A percentile compares a stretch with the other conserved stretches of the same genome.
Evolutionary conservation across 2,797 vertebrate species (phyloP).

Genomic region (Spheniscus humboldti): DNA sequence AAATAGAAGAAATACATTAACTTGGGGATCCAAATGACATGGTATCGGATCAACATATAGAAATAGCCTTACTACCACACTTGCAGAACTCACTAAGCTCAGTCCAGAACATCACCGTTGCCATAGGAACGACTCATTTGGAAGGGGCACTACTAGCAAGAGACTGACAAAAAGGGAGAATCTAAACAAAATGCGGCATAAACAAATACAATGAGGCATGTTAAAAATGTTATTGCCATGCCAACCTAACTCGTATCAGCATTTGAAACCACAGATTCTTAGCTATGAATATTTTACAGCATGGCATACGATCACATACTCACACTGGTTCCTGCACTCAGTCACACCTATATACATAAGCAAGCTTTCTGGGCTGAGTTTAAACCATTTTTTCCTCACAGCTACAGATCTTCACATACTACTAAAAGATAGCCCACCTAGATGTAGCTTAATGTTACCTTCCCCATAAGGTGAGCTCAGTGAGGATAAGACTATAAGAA

Average conservation of each 20-base stretch:
- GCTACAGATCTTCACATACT: background rate
- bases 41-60: background rate
- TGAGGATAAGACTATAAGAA: background rate
- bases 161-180: background rate
- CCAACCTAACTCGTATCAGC: accelerated
- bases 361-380: background rate
- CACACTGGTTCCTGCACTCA: background rate
- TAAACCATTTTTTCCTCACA: background rate
- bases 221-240: background rate
- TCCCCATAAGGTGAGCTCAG: background rate
- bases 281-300: background rate
- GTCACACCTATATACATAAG: background rate
- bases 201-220: background rate
- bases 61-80: background rate
- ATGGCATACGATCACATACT: background rate
- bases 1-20: background rate
- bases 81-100: background rate
- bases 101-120: background rate
- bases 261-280: background rate
- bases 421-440: background rate
- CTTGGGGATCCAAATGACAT: background rate
- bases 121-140: background rate
- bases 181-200: background rate
- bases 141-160: background rate
- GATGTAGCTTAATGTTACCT: background rate